Evolutionary conservation across 2,888 invertebrate species (phyloP).

Genomic region (Eilema depressum): DNA sequence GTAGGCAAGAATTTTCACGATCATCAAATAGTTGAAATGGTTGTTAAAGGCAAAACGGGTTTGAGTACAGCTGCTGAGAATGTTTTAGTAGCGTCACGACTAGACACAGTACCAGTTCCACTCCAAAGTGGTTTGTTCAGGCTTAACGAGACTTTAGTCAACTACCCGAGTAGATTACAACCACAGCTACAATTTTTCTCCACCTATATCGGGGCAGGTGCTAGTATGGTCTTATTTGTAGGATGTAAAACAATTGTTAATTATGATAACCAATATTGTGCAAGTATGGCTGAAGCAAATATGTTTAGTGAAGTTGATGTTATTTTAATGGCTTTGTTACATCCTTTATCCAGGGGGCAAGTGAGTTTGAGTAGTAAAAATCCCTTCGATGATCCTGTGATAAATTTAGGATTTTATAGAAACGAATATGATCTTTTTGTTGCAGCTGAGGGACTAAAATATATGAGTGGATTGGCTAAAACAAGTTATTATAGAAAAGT

Average conservation of each 20-base stretch:
- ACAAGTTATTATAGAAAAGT: conserved; percentile 68
- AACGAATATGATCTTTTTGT: conserved; percentile 61
- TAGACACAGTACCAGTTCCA: conserved; percentile 64
- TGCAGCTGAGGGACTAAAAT: conserved; percentile 66
- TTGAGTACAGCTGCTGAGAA: conserved; percentile 67
- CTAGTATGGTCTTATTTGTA: conserved; percentile 56
- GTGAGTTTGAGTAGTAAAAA: conserved; percentile 67
- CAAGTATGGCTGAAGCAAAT: conserved; percentile 64
- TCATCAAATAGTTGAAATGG: conserved; percentile 63
- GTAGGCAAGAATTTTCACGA: conserved; percentile 78
- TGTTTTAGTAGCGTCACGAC: conserved; percentile 51
- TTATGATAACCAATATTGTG: conserved; percentile 58
- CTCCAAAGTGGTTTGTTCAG: conserved; percentile 67
- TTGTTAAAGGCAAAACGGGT: conserved; percentile 65
- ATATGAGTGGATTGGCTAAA: conserved; percentile 59
- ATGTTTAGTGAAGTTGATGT: conserved; percentile 63
- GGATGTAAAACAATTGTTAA: conserved; percentile 58
- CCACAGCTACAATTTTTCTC: conserved; percentile 76
- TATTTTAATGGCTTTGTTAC: conserved; percentile 60
- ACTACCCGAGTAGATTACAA: conserved; percentile 37
- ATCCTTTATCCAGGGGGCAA: conserved; percentile 72
- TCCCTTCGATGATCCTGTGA: conserved; percentile 69
- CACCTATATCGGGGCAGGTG: conserved; percentile 67
- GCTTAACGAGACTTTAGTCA: conserved; percentile 49
- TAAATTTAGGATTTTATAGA: conserved; percentile 70